A percentile compares a stretch with the other conserved stretches of the same genome.
These are phyloP conservation scores for Bungarus multicinctus DNA, from an alignment of 2,113 vertebrate species.

Conservation along the genomic window DNA sequence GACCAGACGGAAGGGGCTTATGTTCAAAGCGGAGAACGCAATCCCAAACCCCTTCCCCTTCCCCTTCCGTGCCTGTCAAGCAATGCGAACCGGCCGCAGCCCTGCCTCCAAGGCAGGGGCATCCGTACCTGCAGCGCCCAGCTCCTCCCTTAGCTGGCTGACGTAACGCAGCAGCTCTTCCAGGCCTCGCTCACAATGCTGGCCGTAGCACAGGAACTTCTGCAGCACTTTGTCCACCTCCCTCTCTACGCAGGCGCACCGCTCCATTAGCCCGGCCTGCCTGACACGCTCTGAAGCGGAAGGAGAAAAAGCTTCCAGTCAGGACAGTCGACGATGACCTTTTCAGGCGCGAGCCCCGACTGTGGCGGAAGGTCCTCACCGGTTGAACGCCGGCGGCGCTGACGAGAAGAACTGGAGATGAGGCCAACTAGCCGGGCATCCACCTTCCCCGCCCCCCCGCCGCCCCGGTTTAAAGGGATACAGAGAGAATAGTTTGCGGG, in stretches of 20 bases:
- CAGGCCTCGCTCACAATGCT: conserved; percentile 86
- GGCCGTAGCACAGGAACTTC: conserved; percentile 84
- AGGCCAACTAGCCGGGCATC: background rate
- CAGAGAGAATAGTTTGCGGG: background rate
- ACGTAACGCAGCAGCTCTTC: conserved; percentile 84
- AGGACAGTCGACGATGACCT: background rate
- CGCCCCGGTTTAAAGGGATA: background rate
- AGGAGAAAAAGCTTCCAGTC: background rate
- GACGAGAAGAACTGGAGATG: background rate
- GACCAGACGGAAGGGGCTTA: background rate
- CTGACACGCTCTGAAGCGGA: conserved; percentile 11
- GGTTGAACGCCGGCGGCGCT: background rate
- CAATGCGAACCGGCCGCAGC: background rate
- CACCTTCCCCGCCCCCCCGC: background rate
- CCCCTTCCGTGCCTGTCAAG: background rate
- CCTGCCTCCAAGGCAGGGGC: background rate
- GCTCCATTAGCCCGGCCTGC: conserved; percentile 74
- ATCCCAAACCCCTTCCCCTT: background rate
- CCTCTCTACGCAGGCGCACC: conserved; percentile 86
- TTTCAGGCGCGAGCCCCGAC: background rate
- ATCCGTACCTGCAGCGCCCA: conserved; percentile 76
- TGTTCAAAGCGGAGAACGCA: background rate
- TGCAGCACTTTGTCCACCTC: conserved; percentile 90
- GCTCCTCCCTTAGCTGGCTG: conserved; percentile 81
- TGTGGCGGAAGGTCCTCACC: background rate